A percentile compares a stretch with the other conserved stretches of the same genome.
phyloP scores from a whole-genome alignment of 2,888 invertebrate genomes.

The Alloplasta piceator region DNA sequence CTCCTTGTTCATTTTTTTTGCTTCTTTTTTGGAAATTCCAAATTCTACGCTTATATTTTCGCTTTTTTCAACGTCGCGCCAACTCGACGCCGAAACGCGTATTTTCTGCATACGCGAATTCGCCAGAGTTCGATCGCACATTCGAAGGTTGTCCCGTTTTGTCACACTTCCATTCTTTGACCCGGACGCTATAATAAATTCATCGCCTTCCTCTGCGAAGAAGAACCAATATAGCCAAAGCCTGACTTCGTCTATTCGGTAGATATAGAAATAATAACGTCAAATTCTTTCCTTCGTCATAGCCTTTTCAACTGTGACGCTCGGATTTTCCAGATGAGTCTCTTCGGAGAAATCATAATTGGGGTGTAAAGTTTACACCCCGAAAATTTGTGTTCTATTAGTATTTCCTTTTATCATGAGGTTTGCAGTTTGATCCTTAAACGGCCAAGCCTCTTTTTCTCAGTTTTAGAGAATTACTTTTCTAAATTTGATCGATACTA shows the following conservation, averaged over 20 bases:
- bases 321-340: no score
- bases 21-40: not conserved
- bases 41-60: not conserved
- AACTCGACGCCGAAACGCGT: not conserved
- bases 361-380: no score
- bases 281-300: no score
- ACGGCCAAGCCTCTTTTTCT: no score
- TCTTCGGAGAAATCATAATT: no score
- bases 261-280: no score
- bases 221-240: not conserved
- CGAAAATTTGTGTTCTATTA: no score
- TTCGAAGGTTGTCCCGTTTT: conserved; percentile 15
- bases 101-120: not conserved
- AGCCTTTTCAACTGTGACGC: no score
- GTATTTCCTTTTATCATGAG: no score
- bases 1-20: conserved; percentile 6
- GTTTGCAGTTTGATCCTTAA: no score
- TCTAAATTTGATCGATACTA: no score
- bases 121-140: not conserved
- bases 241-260: not conserved
- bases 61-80: not conserved
- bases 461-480: no score
- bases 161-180: conserved; percentile 15
- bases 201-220: not conserved
- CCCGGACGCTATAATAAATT: conserved; percentile 32